A percentile compares a stretch with the other conserved stretches of the same genome.
These are phyloP conservation scores for Drosophila antonietae DNA, from an alignment of 2,888 invertebrate genomes.

Conservation along the genomic window DNA sequence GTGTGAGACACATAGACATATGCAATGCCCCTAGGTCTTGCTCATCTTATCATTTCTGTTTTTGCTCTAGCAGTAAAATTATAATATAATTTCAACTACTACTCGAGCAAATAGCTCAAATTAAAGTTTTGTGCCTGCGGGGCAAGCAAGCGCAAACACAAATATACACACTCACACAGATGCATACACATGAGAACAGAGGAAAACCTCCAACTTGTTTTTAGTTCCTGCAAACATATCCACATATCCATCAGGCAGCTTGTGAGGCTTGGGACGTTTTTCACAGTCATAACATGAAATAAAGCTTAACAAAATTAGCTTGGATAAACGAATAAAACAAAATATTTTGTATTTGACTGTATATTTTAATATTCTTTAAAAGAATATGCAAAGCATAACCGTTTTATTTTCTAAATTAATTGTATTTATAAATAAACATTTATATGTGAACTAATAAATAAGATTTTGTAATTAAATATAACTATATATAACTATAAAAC, in stretches of 20 bases:
- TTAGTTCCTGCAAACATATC: slow-evolving; percentile 57
- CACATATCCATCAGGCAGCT: slow-evolving; percentile 12
- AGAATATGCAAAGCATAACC: too few relatives aligned
- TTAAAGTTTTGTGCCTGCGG: slow-evolving; percentile 71
- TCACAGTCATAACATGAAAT: background rate
- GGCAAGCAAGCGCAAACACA: slow-evolving; percentile 32
- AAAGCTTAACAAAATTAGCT: background rate
- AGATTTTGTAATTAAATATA: too few relatives aligned
- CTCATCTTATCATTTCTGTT: slow-evolving; percentile 64
- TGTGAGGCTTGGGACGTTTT: slow-evolving; percentile 4
- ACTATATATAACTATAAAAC: too few relatives aligned
- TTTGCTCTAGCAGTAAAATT: slow-evolving; percentile 59
- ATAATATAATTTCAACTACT: slow-evolving; percentile 68
- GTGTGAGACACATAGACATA: slow-evolving; percentile 7
- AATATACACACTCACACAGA: slow-evolving; percentile 7
- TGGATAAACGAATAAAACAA: background rate
- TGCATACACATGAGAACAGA: slow-evolving; percentile 1
- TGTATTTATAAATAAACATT: too few relatives aligned
- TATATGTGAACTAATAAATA: too few relatives aligned
- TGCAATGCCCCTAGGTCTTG: slow-evolving; percentile 26
- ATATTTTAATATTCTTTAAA: too few relatives aligned
- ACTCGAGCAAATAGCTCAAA: slow-evolving; percentile 74
- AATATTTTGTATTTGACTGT: background rate
- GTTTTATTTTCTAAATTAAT: too few relatives aligned
- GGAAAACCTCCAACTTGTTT: slow-evolving; percentile 71